Percentiles rank a stretch among this genome's conserved stretches.
Evolutionary conservation across 1,140 invertebrate species (phyloP).

Genomic region (Philotrypesis tridentata): DNA sequence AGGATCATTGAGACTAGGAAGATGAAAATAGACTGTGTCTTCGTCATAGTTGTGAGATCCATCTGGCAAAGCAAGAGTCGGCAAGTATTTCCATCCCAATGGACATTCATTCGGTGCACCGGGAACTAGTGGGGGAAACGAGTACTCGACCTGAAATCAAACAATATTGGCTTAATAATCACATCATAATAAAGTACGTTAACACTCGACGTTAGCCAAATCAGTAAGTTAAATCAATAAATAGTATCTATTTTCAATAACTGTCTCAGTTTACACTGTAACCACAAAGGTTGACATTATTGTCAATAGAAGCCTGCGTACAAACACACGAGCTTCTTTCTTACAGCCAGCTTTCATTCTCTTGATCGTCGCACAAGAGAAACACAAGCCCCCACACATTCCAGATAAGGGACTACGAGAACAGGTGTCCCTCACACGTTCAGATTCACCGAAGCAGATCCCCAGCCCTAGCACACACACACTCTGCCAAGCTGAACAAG

Average conservation of each 20-base stretch:
- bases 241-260: too few relatives aligned
- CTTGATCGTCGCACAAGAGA: too few relatives aligned
- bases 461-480: neutral
- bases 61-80: constrained; percentile 96
- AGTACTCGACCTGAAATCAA: constrained; percentile 90
- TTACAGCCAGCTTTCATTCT: too few relatives aligned
- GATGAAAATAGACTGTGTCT: constrained; percentile 97
- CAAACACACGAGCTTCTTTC: too few relatives aligned
- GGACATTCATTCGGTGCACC: constrained; percentile 89
- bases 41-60: constrained; percentile 97
- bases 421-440: constrained; percentile 30
- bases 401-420: constrained; percentile 14
- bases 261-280: too few relatives aligned
- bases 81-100: constrained; percentile 94
- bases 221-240: too few relatives aligned
- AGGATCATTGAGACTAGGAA: constrained; percentile 90
- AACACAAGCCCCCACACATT: too few relatives aligned
- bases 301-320: too few relatives aligned
- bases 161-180: neutral
- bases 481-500: too few relatives aligned
- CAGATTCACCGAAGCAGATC: neutral
- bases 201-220: too few relatives aligned
- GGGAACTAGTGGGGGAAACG: constrained; percentile 91
- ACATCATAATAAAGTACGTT: too few relatives aligned
- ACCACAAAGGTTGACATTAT: too few relatives aligned